These are phyloP conservation scores for Decapterus maruadsi DNA, from an alignment of 2,797 vertebrate genomes.

Conservation along the genomic window DNA sequence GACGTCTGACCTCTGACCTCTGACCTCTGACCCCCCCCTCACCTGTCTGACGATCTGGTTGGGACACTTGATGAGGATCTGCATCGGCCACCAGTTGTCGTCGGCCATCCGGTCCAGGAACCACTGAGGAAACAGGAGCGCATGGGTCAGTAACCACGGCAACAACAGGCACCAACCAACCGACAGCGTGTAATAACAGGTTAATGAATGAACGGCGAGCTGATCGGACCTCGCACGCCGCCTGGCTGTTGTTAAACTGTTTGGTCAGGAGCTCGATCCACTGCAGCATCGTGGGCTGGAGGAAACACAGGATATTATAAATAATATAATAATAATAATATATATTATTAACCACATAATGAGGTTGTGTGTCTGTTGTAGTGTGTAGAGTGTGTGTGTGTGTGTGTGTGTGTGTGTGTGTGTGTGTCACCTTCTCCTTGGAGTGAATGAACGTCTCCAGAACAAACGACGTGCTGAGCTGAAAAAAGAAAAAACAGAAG, in stretches of 20 bases:
- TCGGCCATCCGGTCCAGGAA: constrained; percentile 99
- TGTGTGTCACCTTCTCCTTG: constrained; percentile 93
- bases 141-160: background rate
- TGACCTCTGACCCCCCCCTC: constrained; percentile 17
- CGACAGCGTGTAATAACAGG: no score
- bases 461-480: constrained; percentile 99
- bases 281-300: constrained; percentile 98
- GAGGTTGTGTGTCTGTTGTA: no score
- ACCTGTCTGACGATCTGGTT: constrained; percentile 99
- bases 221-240: constrained; percentile 93
- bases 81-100: constrained; percentile 99
- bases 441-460: constrained; percentile 99
- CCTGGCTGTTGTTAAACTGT: constrained; percentile 99
- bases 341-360: no score
- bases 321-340: no score
- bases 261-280: constrained; percentile 99
- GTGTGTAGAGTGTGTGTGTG: no score
- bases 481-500: constrained; percentile 36
- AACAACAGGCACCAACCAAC: no score
- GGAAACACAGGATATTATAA: background rate
- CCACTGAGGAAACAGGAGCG: constrained; percentile 86
- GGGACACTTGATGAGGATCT: constrained; percentile 99
- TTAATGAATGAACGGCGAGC: no score
- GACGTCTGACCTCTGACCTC: background rate
- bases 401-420: no score